phyloP scores from a whole-genome alignment of 2,888 invertebrate species.

The Drosophila imparisetae region DNA sequence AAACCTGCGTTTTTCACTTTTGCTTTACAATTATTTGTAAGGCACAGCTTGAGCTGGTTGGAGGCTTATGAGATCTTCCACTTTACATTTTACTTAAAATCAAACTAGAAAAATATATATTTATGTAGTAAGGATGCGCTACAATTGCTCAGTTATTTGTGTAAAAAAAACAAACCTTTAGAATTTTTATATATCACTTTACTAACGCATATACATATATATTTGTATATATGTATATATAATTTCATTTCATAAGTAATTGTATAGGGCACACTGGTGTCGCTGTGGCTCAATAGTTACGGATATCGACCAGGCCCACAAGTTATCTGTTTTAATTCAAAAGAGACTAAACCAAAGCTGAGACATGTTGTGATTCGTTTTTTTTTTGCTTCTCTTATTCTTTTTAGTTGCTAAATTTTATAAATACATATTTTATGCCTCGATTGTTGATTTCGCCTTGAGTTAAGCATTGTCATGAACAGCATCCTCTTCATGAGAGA shows the following conservation, averaged over 20 bases:
- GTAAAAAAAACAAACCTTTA: background rate
- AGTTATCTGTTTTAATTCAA: conserved; percentile 24
- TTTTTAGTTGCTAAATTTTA: conserved; percentile 14
- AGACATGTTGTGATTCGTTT: conserved; percentile 35
- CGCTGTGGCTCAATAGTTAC: background rate
- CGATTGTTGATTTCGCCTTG: conserved; percentile 59
- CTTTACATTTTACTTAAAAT: background rate
- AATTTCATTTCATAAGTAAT: background rate
- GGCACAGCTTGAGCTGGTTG: conserved; percentile 16
- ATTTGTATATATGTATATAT: no score
- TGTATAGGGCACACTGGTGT: background rate
- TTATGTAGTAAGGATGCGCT: background rate
- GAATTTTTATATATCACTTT: background rate
- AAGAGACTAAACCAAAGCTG: conserved; percentile 21
- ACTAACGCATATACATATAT: background rate
- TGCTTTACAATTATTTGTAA: conserved; percentile 41
- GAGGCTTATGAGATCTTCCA: background rate
- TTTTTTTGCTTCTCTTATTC: conserved; percentile 18
- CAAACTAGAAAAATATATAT: background rate
- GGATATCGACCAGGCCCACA: conserved; percentile 2
- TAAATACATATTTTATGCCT: conserved; percentile 28
- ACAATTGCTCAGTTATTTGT: no score
- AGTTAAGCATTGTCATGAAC: conserved; percentile 72
- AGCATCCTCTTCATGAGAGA: conserved; percentile 67
- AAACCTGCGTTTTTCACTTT: conserved; percentile 48